Conservation (phyloP, 30 jellyfish, hydroid and myxozoan genomes). For the Turritopsis dohrnii region DNA sequence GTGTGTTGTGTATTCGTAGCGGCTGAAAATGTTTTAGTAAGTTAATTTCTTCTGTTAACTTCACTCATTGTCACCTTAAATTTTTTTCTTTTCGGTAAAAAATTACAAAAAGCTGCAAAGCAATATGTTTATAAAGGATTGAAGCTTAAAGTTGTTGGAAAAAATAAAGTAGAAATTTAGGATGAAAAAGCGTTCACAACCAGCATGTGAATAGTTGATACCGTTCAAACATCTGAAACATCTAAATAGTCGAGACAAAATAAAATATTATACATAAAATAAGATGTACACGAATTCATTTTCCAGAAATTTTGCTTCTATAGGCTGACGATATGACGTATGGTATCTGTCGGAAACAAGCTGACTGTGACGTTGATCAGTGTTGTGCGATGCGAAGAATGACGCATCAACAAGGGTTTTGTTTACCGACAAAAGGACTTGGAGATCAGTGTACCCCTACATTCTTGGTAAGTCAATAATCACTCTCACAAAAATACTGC, state of each 20-base stretch:
- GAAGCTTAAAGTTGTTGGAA: too few species aligned
- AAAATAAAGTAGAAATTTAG: too few species aligned
- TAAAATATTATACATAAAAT: too few species aligned
- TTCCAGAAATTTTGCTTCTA: not conserved
- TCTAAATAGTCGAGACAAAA: too few species aligned
- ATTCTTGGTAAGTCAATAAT: not conserved
- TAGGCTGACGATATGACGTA: not conserved
- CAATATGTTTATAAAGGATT: too few species aligned
- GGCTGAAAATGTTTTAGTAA: not conserved
- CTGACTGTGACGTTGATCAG: not conserved
- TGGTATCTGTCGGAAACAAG: not conserved
- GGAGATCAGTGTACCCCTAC: slow-evolving; percentile 10
- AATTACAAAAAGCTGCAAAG: too few species aligned
- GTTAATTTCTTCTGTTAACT: not conserved
- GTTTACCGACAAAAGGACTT: not conserved
- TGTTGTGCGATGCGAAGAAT: slow-evolving; percentile 1
- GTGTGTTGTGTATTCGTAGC: not conserved
- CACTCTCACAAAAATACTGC: too few species aligned
- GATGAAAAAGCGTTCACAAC: too few species aligned
- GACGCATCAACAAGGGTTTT: not conserved
- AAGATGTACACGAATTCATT: not conserved
- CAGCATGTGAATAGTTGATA: too few species aligned
- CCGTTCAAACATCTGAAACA: too few species aligned
- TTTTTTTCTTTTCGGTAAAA: too few species aligned
- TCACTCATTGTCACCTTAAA: not conserved